phyloP scores from a whole-genome alignment of 1,140 invertebrate species.

The Bombus fervidus region DNA sequence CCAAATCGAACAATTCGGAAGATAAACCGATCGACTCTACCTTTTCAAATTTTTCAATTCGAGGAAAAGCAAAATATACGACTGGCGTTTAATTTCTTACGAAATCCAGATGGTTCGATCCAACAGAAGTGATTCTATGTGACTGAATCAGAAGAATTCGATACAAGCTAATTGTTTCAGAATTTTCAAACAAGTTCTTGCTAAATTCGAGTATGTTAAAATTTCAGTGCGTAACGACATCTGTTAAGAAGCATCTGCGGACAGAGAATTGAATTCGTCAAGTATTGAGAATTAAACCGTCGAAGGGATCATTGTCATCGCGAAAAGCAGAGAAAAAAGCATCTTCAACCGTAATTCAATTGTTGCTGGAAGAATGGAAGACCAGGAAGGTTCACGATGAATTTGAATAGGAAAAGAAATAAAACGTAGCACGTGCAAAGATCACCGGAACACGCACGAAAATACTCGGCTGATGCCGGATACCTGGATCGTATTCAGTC shows the following conservation, averaged over 20 bases:
- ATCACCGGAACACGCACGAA: slow-evolving; percentile 13
- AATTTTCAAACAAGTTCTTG: no score
- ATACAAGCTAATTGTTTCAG: neutral
- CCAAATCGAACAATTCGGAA: neutral
- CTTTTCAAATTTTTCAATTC: neutral
- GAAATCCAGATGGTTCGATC: neutral
- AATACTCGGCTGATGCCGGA: neutral
- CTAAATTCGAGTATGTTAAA: no score
- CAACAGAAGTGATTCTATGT: neutral
- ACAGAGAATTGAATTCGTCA: neutral
- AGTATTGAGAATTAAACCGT: neutral
- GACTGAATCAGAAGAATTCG: neutral
- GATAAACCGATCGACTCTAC: neutral
- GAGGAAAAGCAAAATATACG: neutral
- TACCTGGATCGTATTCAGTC: slow-evolving; percentile 45
- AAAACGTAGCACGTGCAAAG: slow-evolving; percentile 15
- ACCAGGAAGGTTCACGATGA: neutral
- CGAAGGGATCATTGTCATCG: neutral
- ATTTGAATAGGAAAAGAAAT: slow-evolving; percentile 34
- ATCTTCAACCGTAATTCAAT: neutral
- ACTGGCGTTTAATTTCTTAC: neutral
- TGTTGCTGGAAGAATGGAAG: neutral
- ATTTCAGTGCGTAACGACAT: neutral
- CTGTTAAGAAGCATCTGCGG: neutral
- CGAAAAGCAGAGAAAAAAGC: neutral